A percentile compares a stretch with the other conserved stretches of the same genome.
phyloP scores from a whole-genome alignment of 1,140 invertebrate species.

The Cydia amplana region DNA sequence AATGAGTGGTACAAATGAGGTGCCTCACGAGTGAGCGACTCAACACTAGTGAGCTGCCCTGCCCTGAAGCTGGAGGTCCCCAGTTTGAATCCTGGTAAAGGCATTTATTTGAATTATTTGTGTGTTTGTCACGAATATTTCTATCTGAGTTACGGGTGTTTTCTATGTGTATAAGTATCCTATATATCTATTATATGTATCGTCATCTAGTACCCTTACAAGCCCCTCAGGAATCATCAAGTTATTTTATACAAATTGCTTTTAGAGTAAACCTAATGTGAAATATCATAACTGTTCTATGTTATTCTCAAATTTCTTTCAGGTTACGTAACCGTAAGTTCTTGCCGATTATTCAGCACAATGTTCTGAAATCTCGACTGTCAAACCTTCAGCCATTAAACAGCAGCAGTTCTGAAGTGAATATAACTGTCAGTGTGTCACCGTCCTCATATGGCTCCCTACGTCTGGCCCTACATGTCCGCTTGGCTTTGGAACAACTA shows the following conservation, averaged over 20 bases:
- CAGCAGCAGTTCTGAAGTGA: conserved; percentile 79
- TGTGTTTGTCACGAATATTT: no score
- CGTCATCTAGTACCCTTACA: no score
- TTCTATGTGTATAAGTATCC: no score
- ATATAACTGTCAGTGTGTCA: conserved; percentile 81
- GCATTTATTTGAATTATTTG: no score
- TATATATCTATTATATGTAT: no score
- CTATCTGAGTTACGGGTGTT: no score
- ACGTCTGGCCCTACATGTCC: conserved; percentile 89
- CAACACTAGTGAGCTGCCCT: no score
- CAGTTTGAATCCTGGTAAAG: no score
- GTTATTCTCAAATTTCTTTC: conserved; percentile 37
- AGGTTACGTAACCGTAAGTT: conserved; percentile 86
- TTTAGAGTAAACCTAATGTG: background rate
- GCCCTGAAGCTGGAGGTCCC: no score
- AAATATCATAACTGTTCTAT: background rate
- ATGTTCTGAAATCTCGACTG: conserved; percentile 89
- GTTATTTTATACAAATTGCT: no score
- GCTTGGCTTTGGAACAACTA: conserved; percentile 88
- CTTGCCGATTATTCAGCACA: conserved; percentile 90
- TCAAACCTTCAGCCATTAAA: conserved; percentile 86
- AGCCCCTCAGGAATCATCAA: background rate
- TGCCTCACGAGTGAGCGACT: no score
- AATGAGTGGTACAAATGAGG: no score
- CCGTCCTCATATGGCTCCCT: conserved; percentile 86